These are phyloP conservation scores for Phortica magna DNA, from an alignment of 2,888 invertebrate genomes.

Conservation along the genomic window DNA sequence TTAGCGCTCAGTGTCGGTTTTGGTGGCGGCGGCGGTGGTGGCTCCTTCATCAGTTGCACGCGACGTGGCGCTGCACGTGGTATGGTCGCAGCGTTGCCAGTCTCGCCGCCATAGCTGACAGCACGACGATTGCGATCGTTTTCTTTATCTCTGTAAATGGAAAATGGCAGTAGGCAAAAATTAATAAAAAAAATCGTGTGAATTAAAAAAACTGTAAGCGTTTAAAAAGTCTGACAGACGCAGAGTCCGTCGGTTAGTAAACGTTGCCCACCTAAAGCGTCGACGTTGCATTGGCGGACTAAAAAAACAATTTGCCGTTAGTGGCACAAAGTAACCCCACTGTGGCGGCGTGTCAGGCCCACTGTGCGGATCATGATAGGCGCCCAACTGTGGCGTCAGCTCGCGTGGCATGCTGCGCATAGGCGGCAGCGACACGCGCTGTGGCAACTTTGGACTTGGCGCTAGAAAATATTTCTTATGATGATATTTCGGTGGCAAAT, in stretches of 20 bases:
- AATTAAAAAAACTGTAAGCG: background rate
- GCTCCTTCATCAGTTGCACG: slow-evolving; percentile 76
- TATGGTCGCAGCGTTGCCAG: slow-evolving; percentile 62
- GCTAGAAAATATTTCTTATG: slow-evolving; percentile 49
- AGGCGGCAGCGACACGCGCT: slow-evolving; percentile 62
- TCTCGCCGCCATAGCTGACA: slow-evolving; percentile 74
- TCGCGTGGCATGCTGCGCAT: slow-evolving; percentile 56
- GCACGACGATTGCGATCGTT: slow-evolving; percentile 77
- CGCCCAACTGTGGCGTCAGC: slow-evolving; percentile 64
- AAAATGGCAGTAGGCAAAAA: slow-evolving; percentile 23
- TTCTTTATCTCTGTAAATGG: slow-evolving; percentile 75
- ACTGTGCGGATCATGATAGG: slow-evolving; percentile 63
- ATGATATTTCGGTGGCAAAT: slow-evolving; percentile 46
- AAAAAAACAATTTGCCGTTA: slow-evolving; percentile 78
- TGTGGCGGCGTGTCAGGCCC: slow-evolving; percentile 76
- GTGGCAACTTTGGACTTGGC: slow-evolving; percentile 42
- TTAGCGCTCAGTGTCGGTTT: slow-evolving; percentile 69
- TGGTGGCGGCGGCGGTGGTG: slow-evolving; percentile 75
- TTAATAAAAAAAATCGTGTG: slow-evolving; percentile 27
- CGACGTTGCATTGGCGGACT: slow-evolving; percentile 75
- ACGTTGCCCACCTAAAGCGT: slow-evolving; percentile 65
- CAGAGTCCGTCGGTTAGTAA: background rate
- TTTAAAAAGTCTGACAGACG: background rate
- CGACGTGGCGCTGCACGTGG: slow-evolving; percentile 76
- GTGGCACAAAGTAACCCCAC: slow-evolving; percentile 82